Evolutionary conservation across 2,113 vertebrate genomes (phyloP), one percentile per base, ranked within the genome.

Genomic region (Odontophorus gujanensis): DNA sequence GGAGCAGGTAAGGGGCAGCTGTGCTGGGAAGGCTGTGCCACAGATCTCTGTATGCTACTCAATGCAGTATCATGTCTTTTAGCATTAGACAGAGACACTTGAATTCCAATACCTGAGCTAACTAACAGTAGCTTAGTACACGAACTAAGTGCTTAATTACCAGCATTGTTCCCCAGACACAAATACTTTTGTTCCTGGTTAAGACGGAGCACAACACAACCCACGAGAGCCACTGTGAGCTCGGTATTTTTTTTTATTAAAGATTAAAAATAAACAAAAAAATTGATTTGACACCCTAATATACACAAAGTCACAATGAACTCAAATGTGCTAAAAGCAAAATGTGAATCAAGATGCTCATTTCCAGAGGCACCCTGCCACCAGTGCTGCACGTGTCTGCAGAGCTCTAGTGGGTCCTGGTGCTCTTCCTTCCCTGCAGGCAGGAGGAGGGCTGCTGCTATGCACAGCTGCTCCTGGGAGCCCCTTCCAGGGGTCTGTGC

Each of bases 361-460:
- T 65, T 96, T 92, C 93, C 96, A 72, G 97, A 96, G 97, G 95
- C 96, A 93, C 81, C 93, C 95, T 96, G 86, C 96, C 97, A 94
- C 95, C 90, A 95, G 20, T 87, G 87, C 90, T 92, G 94, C 93
- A 92, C 96, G 97, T 86, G 96, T 95, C 97, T 85, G 75, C 28
- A 87, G 96, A 89, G 47, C 62, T 85, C 79, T 74, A 82, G 28
- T 76, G 66, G n/a, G 42, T 87, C 95, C 94, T 96, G 95, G 91
- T 95, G 92, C 86, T 87, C 82, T 85, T 81, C 96, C 85, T 98
- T 98, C 92, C 96, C 85, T 96, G 95, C 97, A 98, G 97, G 96
- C 1, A 65, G 95, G 85, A 76, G 47, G 80, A 32, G 82, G 85
- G 34, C 48, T 36, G 77, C 95, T 97, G 96, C 59, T 6, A 14